Conservation (phyloP, 2,113 vertebrate species). For the Agelaius tricolor region DNA sequence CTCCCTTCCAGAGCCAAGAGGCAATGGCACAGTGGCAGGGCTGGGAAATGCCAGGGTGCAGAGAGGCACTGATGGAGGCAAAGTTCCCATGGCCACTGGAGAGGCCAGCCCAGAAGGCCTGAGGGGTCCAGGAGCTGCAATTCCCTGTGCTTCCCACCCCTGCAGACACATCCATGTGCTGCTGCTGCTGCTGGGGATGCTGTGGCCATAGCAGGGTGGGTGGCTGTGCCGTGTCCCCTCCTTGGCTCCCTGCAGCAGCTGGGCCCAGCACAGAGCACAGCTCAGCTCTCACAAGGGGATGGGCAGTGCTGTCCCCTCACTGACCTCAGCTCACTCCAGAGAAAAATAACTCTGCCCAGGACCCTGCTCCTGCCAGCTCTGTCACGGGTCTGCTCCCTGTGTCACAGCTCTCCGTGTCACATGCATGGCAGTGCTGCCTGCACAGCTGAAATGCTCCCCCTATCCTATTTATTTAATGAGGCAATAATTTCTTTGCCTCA, state of each 20-base stretch:
- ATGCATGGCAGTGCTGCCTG: neutral
- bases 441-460: neutral
- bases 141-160: neutral
- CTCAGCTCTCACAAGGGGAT: neutral
- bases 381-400: fast-evolving
- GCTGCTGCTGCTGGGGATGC: neutral
- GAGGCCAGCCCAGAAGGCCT: neutral
- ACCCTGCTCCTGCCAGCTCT: neutral
- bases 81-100: neutral
- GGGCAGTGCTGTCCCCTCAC: neutral
- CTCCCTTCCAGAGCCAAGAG: neutral
- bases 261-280: neutral
- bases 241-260: neutral
- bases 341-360: neutral
- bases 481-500: neutral
- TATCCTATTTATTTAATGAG: neutral
- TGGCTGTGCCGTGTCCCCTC: neutral
- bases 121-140: fast-evolving
- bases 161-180: neutral
- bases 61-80: neutral
- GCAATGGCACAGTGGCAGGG: neutral
- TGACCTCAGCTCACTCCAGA: neutral
- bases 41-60: neutral
- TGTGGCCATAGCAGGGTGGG: neutral
- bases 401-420: neutral